These are phyloP conservation scores for Enoplosus armatus DNA, from an alignment of 2,797 vertebrate species.

Conservation along the genomic window DNA sequence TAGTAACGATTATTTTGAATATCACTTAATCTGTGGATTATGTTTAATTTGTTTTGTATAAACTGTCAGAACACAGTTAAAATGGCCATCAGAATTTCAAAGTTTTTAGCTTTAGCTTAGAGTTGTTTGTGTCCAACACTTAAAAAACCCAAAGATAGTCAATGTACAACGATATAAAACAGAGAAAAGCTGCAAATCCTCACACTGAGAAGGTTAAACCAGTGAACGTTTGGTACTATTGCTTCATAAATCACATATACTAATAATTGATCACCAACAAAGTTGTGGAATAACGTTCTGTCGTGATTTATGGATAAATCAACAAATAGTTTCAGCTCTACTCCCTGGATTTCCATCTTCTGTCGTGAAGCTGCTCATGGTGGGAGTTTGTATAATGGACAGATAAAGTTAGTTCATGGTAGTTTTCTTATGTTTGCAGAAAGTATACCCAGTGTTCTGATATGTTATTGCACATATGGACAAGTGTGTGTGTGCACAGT, in stretches of 20 bases:
- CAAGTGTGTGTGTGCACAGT: neutral
- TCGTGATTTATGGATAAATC: neutral
- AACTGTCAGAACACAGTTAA: neutral
- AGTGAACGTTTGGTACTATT: neutral
- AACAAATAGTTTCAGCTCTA: neutral
- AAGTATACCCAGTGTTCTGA: neutral
- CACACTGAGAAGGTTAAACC: neutral
- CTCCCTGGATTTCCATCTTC: neutral
- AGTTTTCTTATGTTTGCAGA: neutral
- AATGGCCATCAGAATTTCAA: neutral
- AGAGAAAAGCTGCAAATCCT: neutral
- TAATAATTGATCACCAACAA: neutral
- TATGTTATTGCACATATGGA: neutral
- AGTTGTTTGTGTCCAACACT: neutral
- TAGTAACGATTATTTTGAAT: neutral
- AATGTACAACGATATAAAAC: neutral
- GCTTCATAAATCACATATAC: neutral
- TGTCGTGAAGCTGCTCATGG: neutral
- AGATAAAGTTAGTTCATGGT: neutral
- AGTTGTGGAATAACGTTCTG: neutral
- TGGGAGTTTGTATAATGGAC: no score
- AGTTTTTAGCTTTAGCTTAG: neutral
- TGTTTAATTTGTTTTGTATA: neutral
- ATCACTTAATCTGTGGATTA: neutral
- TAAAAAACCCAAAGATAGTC: neutral